Percentiles rank a stretch among this genome's conserved stretches.
Evolutionary conservation across 2,113 vertebrate species (phyloP).

Genomic region (Malurus cyaneus): DNA sequence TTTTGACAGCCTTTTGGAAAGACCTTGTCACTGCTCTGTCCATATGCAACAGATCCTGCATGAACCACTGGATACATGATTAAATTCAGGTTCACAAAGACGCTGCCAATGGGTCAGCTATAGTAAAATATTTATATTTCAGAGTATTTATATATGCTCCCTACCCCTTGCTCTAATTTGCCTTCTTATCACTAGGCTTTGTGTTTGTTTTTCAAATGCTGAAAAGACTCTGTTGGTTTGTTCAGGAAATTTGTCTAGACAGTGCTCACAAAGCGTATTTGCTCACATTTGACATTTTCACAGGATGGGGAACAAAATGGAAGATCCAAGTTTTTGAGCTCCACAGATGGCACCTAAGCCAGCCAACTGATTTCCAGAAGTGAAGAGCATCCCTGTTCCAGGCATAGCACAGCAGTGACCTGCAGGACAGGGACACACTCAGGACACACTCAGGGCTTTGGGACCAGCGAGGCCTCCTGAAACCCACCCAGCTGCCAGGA

Average conservation of each 20-base stretch:
- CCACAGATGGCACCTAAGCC: background rate
- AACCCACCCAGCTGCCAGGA: background rate
- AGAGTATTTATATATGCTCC: background rate
- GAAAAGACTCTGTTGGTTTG: background rate
- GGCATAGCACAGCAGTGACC: background rate
- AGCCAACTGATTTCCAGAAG: background rate
- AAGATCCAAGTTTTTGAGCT: background rate
- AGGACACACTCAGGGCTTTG: background rate
- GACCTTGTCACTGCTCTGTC: background rate
- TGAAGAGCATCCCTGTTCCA: background rate
- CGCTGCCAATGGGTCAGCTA: background rate
- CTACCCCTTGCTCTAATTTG: background rate
- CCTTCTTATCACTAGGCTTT: background rate
- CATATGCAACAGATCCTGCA: background rate
- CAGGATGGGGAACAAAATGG: background rate
- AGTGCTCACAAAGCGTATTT: background rate
- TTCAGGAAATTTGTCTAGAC: background rate
- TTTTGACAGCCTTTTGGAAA: background rate
- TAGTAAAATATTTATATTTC: background rate
- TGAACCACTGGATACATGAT: background rate
- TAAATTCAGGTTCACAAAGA: background rate
- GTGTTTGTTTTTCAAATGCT: background rate
- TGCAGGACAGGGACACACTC: background rate
- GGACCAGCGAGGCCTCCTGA: background rate
- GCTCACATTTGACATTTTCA: constrained; percentile 32